Evolutionary conservation across 2,113 vertebrate species (phyloP).

Genomic region (Leucopsar rothschildi): DNA sequence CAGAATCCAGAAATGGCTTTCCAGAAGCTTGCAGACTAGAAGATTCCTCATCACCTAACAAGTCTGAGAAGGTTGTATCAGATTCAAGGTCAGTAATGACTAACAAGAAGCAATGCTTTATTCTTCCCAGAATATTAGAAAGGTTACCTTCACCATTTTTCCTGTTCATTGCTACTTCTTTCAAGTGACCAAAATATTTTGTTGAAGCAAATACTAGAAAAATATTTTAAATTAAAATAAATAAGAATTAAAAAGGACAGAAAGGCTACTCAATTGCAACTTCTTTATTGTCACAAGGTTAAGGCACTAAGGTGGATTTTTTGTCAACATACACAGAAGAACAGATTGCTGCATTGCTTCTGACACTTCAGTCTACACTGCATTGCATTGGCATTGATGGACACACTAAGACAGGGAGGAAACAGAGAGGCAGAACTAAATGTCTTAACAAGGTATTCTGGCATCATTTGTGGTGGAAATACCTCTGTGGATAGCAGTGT

Average conservation of each 20-base stretch:
- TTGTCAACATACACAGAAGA: background rate
- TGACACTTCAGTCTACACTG: background rate
- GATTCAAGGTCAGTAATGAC: background rate
- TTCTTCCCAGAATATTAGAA: background rate
- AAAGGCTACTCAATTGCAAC: background rate
- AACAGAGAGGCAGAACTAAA: background rate
- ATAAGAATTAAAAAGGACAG: background rate
- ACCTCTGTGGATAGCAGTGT: background rate
- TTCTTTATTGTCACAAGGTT: background rate
- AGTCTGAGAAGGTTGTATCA: background rate
- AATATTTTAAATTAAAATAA: background rate
- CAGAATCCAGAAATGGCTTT: background rate
- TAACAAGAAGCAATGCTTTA: background rate
- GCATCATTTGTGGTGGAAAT: background rate
- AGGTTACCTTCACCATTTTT: background rate
- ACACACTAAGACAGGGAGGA: background rate
- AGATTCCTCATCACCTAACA: background rate
- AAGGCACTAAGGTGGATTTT: background rate
- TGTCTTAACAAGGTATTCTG: background rate
- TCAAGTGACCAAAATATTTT: background rate
- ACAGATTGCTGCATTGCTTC: background rate
- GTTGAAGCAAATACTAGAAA: background rate
- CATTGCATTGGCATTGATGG: background rate
- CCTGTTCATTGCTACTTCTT: background rate
- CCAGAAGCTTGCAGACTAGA: background rate